Evolutionary conservation across 2,888 invertebrate species (phyloP).

Genomic region (Galerucella pusilla): DNA sequence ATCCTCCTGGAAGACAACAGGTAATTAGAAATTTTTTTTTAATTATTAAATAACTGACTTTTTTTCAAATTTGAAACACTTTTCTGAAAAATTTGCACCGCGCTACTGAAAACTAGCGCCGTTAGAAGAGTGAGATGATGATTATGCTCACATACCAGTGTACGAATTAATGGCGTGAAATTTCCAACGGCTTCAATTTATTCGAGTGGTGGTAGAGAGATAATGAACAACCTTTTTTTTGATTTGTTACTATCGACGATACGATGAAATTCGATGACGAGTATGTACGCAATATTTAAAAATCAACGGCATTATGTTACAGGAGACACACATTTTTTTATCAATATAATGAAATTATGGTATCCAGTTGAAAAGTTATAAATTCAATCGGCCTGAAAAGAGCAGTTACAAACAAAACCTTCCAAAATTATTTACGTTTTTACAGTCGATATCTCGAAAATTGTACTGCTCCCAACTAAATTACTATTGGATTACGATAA

Average conservation of each 20-base stretch:
- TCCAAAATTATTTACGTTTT: no score
- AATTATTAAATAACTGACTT: no score
- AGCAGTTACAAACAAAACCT: no score
- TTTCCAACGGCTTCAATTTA: conserved; percentile 37
- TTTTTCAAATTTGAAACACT: not conserved
- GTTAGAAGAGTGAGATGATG: conserved; percentile 19
- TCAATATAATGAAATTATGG: not conserved
- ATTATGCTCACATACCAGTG: conserved; percentile 31
- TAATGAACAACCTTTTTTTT: conserved; percentile 31
- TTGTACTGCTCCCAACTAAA: no score
- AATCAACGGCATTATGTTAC: not conserved
- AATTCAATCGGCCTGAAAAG: no score
- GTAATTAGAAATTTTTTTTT: no score
- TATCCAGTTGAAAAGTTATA: no score
- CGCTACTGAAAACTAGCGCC: not conserved
- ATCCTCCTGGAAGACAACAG: no score
- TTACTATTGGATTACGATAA: no score
- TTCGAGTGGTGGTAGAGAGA: conserved; percentile 20
- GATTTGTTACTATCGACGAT: conserved; percentile 19
- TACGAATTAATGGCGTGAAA: conserved; percentile 35
- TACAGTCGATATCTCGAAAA: no score
- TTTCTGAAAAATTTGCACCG: not conserved
- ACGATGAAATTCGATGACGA: conserved; percentile 31
- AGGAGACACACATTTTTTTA: not conserved
- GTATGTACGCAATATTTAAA: not conserved